phyloP scores from a whole-genome alignment of 2,113 vertebrate genomes.

The Coreoperca whiteheadi region DNA sequence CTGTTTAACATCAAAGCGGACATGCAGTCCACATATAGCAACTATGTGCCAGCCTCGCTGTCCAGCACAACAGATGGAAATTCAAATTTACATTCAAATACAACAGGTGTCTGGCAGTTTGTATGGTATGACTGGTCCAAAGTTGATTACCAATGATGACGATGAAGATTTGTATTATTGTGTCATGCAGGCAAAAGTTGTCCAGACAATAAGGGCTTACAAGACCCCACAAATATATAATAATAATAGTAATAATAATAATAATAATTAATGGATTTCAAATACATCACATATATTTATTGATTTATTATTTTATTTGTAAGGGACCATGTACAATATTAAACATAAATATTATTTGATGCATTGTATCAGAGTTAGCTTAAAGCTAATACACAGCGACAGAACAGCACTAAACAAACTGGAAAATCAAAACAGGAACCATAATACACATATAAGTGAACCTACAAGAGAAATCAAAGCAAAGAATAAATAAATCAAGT shows the following conservation, averaged over 20 bases:
- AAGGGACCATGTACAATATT: background rate
- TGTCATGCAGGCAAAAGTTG: background rate
- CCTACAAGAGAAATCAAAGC: background rate
- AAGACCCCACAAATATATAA: background rate
- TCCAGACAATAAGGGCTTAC: background rate
- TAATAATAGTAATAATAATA: too few relatives aligned
- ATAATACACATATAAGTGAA: background rate
- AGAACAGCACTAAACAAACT: background rate
- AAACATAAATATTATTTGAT: background rate
- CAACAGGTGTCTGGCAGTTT: constrained; percentile 7
- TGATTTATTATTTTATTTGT: background rate
- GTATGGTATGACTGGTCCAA: background rate
- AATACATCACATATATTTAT: background rate
- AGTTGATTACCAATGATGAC: background rate
- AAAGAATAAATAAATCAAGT: background rate
- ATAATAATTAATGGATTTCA: background rate
- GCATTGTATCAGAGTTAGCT: background rate
- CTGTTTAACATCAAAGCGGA: constrained; percentile 44
- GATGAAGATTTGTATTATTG: background rate
- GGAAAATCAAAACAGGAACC: background rate
- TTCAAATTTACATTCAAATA: constrained; percentile 2
- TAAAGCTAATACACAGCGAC: background rate
- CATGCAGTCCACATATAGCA: background rate
- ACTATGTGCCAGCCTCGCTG: background rate
- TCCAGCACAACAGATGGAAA: constrained; percentile 1